Conservation (phyloP, 2,113 vertebrate genomes). For the Accipiter virgatus region DNA sequence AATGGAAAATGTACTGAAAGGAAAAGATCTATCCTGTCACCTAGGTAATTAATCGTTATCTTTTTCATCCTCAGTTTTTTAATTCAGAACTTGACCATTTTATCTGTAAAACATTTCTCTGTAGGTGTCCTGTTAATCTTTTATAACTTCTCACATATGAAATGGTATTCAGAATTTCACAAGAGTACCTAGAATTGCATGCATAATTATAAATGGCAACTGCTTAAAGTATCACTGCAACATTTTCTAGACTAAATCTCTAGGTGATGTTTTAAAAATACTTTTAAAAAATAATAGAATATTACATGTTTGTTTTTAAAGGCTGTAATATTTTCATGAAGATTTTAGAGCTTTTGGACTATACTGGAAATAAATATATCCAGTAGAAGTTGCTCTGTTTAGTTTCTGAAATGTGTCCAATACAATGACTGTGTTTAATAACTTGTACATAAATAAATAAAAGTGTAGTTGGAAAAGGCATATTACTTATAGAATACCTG, state of each 20-base stretch:
- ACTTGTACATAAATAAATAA: neutral
- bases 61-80: neutral
- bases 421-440: neutral
- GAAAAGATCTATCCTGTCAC: neutral
- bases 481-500: neutral
- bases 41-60: neutral
- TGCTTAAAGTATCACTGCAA: neutral
- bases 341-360: neutral
- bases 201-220: neutral
- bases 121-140: neutral
- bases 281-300: rapidly evolving
- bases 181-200: neutral
- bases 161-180: neutral
- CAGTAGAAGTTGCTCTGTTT: neutral
- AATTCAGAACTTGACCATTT: neutral
- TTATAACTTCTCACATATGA: neutral
- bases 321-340: neutral
- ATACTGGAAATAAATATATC: neutral
- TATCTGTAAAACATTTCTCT: neutral
- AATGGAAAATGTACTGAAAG: neutral
- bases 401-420: neutral
- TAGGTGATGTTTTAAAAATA: neutral
- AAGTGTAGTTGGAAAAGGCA: neutral
- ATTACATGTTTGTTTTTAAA: neutral
- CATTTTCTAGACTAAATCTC: neutral